Base-by-base conservation (phyloP, 1,140 invertebrate genomes). In the Drosophila albomicans region DNA sequence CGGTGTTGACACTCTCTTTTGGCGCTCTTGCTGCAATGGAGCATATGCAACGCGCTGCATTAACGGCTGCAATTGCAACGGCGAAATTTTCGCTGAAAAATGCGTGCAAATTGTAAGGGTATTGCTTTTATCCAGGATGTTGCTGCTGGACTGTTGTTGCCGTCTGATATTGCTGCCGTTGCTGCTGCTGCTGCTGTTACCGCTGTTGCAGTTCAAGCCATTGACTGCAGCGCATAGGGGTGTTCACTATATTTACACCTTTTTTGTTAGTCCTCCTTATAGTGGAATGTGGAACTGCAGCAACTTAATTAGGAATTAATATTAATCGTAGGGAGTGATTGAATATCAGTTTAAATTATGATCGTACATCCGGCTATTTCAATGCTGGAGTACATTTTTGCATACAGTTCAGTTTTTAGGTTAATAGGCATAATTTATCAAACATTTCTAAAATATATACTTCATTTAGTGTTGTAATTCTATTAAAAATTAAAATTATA, bases 1-100 rank as follows among this genome's bases (percentile, higher is more conserved):
- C 20, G 51, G 52, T 48, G 75, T 67, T 82, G 82, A 79, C 82
- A 87, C 82, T 87, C 79, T 84, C 65, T 79, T 75, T 72, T 69
- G 84, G 82, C 82, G 76, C 78, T 77, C 8, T 73, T 56, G 51
- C 58, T 69, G 84, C 79, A 66, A 77, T 70, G 82, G 65, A 73
- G 82, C 62, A 87, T 79, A 81, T 74, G 79, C 64, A 74, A 59
- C 43, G 68, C 51, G 75, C 65, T 69, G 78, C 69, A 77, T 77
- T 79, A 74, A 75, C 68, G 61, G 71, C 78, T 15, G 45, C 52
- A 56, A 56, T n/a, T 15, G 52, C 52, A 54, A 16, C 52, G 59
- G 58, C 69, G 46, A 84, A 78, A 75, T 70, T 75, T 52, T 51
- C 67, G 32, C 66, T 70, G 72, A 63, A 51, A 75, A 75, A 75